Base-by-base conservation (phyloP, 2,797 vertebrate species). In the Epinephelus awoara region DNA sequence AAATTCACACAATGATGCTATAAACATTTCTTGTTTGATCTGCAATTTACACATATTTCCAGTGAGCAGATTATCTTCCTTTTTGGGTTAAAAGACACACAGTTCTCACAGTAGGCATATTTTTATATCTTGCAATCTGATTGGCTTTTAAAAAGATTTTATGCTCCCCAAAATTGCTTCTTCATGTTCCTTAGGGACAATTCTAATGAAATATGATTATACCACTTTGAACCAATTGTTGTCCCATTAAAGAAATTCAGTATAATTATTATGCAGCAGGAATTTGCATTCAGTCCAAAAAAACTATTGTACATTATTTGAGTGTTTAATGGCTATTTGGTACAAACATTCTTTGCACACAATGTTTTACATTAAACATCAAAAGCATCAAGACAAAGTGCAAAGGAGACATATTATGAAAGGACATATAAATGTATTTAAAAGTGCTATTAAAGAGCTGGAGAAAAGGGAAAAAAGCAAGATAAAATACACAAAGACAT, bases 51-150 rank as follows among this genome's bases (percentile, higher is more conserved):
- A 51, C 47, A 69, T 55, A 80, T 25, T 29, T 63, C 56, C 15
- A 59, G 29, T 58, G 42, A 78, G 59, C 27, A 63, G 47, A 79
- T 73, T 73, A 76, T 42, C 25, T 73, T 64, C 27, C 7, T 59
- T 52, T 70, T 66, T 42, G 57, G 46, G 59, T 82, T 51, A 64
- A 77, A 82, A 76, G 52, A 70, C 18, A 47, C 69, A 40, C 4
- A 42, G 1, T 34, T 59, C n/a, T 61, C 56, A 59, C 56, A 44
- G 49, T 46, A 18, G 12, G 6, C 9, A 40, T 29, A 50, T 15
- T 46, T 29, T 17, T 55, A 47, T 72, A 3, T 67, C 12, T 17
- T 55, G 27, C 17, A 23, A 54, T 54, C 54, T 44, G 21, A 21
- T 44, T 55, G 5, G 12, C 15, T 47, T 76, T 76, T 76, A 2